Conservation (phyloP, 2,888 invertebrate species). For the Arrhopalites spinosus region DNA sequence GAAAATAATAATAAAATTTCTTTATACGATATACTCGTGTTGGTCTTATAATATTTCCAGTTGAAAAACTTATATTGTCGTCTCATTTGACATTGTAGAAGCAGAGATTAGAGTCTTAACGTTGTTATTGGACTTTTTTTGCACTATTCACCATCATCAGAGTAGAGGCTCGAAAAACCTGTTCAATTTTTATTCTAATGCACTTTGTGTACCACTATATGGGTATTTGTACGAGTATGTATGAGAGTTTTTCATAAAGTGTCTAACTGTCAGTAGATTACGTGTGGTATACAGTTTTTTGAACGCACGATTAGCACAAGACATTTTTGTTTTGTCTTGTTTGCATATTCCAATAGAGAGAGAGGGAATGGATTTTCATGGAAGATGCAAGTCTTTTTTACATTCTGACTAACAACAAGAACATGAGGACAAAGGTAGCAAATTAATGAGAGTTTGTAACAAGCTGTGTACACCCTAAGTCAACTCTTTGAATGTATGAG, state of each 20-base stretch:
- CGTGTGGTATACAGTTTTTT: background rate
- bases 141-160: too few species aligned
- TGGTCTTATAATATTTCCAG: too few species aligned
- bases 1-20: background rate
- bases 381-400: too few species aligned
- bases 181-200: background rate
- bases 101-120: too few species aligned
- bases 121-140: too few species aligned
- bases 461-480: too few species aligned
- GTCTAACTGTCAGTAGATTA: background rate
- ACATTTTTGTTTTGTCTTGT: background rate
- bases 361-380: too few species aligned
- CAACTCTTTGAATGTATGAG: background rate
- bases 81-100: too few species aligned
- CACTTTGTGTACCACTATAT: background rate
- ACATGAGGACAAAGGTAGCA: background rate
- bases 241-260: background rate
- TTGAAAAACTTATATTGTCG: too few species aligned
- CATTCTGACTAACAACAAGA: too few species aligned
- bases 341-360: background rate
- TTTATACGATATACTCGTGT: background rate
- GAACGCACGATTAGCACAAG: background rate
- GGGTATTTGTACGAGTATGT: background rate
- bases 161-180: background rate
- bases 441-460: slow-evolving; percentile 8